Evolutionary conservation across 1,140 invertebrate species (phyloP).

Genomic region (Bombus confusus): DNA sequence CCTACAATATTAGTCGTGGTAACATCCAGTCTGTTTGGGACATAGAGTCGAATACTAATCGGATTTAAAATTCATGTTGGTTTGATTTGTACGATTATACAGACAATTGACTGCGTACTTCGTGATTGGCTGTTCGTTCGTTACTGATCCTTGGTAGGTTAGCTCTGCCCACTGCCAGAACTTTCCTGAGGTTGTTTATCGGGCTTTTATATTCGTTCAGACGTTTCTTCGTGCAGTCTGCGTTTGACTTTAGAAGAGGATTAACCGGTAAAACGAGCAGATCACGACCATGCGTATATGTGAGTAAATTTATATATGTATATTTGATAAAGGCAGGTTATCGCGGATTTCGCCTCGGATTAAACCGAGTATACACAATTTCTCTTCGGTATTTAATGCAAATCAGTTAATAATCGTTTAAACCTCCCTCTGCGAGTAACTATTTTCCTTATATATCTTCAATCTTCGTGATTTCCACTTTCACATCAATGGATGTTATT

Average conservation of each 20-base stretch:
- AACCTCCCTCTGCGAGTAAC: not conserved
- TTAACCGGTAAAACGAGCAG: not conserved
- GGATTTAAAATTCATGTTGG: not conserved
- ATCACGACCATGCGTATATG: not conserved
- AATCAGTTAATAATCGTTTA: not conserved
- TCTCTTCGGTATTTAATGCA: not conserved
- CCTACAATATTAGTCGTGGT: not conserved
- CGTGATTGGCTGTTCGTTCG: conserved; percentile 16
- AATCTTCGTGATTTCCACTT: not conserved
- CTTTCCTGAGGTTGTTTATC: not conserved
- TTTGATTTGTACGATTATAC: not conserved
- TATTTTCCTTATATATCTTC: not conserved
- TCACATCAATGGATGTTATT: not conserved
- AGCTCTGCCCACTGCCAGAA: not conserved
- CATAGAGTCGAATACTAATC: not conserved
- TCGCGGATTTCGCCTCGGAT: not conserved
- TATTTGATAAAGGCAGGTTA: not conserved
- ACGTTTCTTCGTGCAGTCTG: conserved; percentile 6
- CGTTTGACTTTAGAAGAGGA: conserved; percentile 21
- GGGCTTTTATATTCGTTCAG: conserved; percentile 17
- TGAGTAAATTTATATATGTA: conserved; percentile 1
- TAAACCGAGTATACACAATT: not conserved
- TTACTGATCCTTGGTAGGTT: not conserved
- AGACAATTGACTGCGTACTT: not conserved
- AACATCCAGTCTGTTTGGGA: not conserved